Evolutionary conservation across 1,140 invertebrate genomes (phyloP), one percentile per base, ranked within the genome.

Genomic region (Brachystomella parvula): DNA sequence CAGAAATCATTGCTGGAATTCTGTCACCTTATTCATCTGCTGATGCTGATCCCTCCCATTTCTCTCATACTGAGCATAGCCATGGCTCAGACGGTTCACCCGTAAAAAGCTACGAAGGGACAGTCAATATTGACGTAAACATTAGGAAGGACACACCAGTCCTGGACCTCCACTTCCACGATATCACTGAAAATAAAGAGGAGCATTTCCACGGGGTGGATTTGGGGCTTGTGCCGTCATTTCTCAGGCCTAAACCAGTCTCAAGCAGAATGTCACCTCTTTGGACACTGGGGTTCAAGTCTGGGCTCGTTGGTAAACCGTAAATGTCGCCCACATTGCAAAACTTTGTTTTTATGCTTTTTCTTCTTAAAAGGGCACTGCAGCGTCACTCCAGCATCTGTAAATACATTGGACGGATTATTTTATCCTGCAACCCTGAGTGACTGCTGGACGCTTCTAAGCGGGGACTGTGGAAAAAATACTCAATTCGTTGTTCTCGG

Each of bases 381-480:
- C 53, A 60, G 47, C 39, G 67, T 75, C 2, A 68, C 67, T 28
- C 65, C 68, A 32, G 56, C 61, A 2, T 29, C 47, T 2, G 65
- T 74, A 1, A 12, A 61, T 1, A 74, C 74, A 0, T 64, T 74
- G 47, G 74, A 75, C 35, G 61, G 65, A 12, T 59, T 69, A n/a
- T 61, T 39, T 9, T 69, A 67, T 28, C n/a, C 64, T 15, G 61
- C 65, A 31, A 47, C 61, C 26, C 61, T 73, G 21, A 47, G 68
- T 15, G 67, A 72, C 26, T 75, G 74, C 60, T 60, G 57, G 17
- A 72, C 73, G 3, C 47, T 75, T 9, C 31, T 75, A 17, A 74
- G 71, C 47, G 69, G 57, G 0, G 74, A 75, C 53, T 75, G 74
- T 47, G 64, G 74, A 19, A 31, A 67, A 29, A 56, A 66, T 47